Evolutionary conservation across 1,140 invertebrate genomes (phyloP), one percentile per base, ranked within the genome.

Genomic region (Elymnias hypermnestra): DNA sequence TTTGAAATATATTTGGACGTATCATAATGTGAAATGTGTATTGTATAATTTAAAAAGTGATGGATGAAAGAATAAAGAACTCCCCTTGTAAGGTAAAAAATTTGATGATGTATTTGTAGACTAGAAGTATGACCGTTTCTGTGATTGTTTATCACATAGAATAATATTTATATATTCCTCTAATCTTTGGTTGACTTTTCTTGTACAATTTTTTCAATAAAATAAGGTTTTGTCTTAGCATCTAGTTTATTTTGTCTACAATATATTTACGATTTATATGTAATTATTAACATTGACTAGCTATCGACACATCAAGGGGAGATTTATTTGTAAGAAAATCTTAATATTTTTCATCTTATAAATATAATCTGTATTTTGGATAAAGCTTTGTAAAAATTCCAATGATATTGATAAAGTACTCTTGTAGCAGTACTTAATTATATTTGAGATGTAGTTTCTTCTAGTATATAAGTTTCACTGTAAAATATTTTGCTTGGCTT

Each of bases 41-140:
- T 79, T 74, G 59, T 58, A 55, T 71, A 59, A 62, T 52, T 71
- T 73, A 51, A 37, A 72, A 53, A 81, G 79, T 70, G 53, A 84
- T 84, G 81, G 81, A 84, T 81, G 74, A 81, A 66, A 78, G 66
- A 63, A 72, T 58, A 67, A 76, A 70, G 63, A 76, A 64, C 57
- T 82, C 75, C 58, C 77, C 79, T 69, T 84, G 77, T 79, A 73
- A 84, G 81, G 81, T 84, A 84, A 84, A 79, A n/a, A 48, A 45
- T 53, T 53, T 56, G 43, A 48, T 53, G 38, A 26, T 63, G 12
- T 33, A 33, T 33, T 55, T 46, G 54, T 57, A 57, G 54, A 15
- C 28, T 57, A 57, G 45, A 23, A 29, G 21, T 47, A 44, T 36
- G 12, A 38, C 29, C 15, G 29, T 33, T 15, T 19, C 31, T 35